These are phyloP conservation scores for Manacus vitellinus DNA, from an alignment of 2,113 vertebrate genomes.

Conservation along the genomic window DNA sequence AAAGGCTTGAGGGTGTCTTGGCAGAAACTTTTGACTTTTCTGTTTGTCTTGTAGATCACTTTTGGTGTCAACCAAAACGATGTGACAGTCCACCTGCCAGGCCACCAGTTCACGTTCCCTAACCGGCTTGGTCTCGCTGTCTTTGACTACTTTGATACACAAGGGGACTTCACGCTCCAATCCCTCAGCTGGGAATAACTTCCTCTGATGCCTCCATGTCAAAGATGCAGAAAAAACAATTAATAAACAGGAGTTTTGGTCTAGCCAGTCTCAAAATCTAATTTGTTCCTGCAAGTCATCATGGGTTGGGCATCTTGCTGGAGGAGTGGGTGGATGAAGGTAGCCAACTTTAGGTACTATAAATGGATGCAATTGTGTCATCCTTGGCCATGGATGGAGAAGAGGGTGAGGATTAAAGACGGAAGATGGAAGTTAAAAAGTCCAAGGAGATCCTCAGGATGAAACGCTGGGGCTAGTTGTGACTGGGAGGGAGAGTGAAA, in stretches of 20 bases:
- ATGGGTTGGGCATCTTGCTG: neutral
- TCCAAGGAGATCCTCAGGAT: neutral
- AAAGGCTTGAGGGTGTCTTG: neutral
- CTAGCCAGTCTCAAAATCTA: neutral
- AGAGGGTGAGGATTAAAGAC: neutral
- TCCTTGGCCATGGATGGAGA: neutral
- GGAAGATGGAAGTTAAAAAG: neutral
- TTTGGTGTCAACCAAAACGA: constrained; percentile 54
- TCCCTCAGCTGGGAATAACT: constrained; percentile 66
- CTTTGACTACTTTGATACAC: constrained; percentile 62
- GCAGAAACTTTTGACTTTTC: neutral
- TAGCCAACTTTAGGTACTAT: neutral
- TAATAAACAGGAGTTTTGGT: constrained; percentile 60
- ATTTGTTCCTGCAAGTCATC: neutral
- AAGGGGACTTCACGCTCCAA: constrained; percentile 71
- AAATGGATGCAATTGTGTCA: neutral
- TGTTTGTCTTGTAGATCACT: constrained; percentile 59
- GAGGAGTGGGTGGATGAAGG: neutral
- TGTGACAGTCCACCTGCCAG: constrained; percentile 68
- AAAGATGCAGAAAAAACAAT: neutral
- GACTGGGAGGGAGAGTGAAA: neutral
- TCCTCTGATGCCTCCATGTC: neutral
- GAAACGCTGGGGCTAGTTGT: neutral
- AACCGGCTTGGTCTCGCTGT: constrained; percentile 65
- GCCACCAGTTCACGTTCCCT: constrained; percentile 72